Evolutionary conservation across 2,113 vertebrate species (phyloP), one percentile per base, ranked within the genome.

Genomic region (Piliocolobus tephrosceles): DNA sequence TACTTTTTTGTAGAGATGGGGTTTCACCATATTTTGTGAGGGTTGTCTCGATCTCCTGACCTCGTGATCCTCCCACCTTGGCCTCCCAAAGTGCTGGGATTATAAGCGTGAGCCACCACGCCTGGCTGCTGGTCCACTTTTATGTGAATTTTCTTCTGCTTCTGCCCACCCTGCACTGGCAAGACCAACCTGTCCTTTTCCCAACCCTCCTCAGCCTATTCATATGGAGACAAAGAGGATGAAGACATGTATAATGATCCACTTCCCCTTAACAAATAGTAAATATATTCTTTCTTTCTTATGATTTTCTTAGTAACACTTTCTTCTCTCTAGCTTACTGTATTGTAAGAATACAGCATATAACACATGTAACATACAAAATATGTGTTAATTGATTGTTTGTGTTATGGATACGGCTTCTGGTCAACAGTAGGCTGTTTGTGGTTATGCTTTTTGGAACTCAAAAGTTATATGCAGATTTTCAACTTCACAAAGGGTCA

Each of bases 51-150:
- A 55, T 55, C 52, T 55, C 5, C 52, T 55, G 52, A 55, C 18
- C 52, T 55, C 2, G 6, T 55, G 18, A 55, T 55, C 5, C 16
- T 6, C 6, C 52, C 17, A 20, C 52, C 52, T 55, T 1, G 6
- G 52, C 52, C 18, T 20, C 52, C 18, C 52, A 18, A 20, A 55
- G 52, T 55, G 52, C 52, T 55, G 52, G 52, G 17, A 55, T 55
- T 55, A 55, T 20, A 20, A 2, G 52, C 6, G 18, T 2, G 52
- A 55, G 18, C 52, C 17, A 55, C 18, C 6, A 6, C 0, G 6
- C 52, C 52, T 7, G 52, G 52, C 18, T 6, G 18, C n/a, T 43
- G 25, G 7, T 32, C 43, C 75, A 18, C 2, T 32, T 78, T 47
- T 47, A 64, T 16, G 16, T 18, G 8, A 78, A 47, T 47, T 78